phyloP scores from a whole-genome alignment of 2,113 vertebrate species.

The Nibea albiflora region DNA sequence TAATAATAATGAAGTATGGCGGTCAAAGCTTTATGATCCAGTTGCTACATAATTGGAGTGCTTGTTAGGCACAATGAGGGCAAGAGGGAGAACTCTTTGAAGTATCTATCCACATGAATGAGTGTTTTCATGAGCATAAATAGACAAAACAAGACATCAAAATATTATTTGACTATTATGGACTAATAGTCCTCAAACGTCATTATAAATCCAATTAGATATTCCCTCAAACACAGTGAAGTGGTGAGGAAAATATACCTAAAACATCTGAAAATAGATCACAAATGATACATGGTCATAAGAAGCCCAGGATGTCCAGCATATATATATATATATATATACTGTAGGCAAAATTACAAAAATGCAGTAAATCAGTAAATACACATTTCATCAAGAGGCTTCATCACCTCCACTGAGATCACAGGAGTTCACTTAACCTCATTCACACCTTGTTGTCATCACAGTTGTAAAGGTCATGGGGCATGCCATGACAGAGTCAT shows the following conservation, averaged over 20 bases:
- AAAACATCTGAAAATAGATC: background rate
- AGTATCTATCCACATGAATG: background rate
- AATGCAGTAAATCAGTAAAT: background rate
- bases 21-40: slow-evolving; percentile 2
- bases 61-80: slow-evolving; percentile 3
- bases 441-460: slow-evolving; percentile 1
- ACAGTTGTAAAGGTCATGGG: slow-evolving; percentile 1
- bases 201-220: background rate
- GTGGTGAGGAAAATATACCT: background rate
- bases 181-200: slow-evolving; percentile 1
- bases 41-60: background rate
- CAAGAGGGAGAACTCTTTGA: background rate
- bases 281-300: no score
- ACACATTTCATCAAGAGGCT: background rate
- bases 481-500: background rate
- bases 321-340: no score
- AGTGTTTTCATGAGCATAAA: background rate
- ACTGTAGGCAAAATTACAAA: background rate
- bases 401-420: background rate
- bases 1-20: background rate
- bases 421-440: slow-evolving; percentile 11
- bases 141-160: background rate
- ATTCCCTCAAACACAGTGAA: background rate
- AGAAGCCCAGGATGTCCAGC: no score
- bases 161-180: no score